Conservation (phyloP, 2,888 invertebrate genomes). For the Drosophila setosimentum region DNA sequence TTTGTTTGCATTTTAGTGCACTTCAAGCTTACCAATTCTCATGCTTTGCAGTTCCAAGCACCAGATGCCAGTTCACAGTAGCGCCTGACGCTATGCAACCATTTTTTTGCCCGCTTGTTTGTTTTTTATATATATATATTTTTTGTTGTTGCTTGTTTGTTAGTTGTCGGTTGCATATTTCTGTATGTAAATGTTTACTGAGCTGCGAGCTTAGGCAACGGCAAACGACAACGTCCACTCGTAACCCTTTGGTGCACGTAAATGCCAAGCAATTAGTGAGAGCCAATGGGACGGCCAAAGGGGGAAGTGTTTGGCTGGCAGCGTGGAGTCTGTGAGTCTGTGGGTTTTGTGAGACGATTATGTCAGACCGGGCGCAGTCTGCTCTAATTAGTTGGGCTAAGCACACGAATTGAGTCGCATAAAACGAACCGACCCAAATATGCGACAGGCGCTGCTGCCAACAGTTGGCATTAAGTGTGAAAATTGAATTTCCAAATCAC, state of each 20-base stretch:
- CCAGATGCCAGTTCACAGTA: slow-evolving; percentile 23
- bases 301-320: neutral
- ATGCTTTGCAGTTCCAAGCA: neutral
- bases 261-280: slow-evolving; percentile 75
- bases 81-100: slow-evolving; percentile 66
- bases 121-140: slow-evolving; percentile 41
- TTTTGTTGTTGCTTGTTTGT: slow-evolving; percentile 48
- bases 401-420: slow-evolving; percentile 69
- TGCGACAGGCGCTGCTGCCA: slow-evolving; percentile 16
- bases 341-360: slow-evolving; percentile 31
- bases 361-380: slow-evolving; percentile 50
- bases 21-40: slow-evolving; percentile 42
- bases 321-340: neutral
- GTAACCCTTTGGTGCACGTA: slow-evolving; percentile 62
- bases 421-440: slow-evolving; percentile 29
- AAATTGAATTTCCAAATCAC: slow-evolving; percentile 80
- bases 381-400: slow-evolving; percentile 74
- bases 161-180: slow-evolving; percentile 74
- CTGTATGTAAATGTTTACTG: slow-evolving; percentile 72
- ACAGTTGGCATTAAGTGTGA: slow-evolving; percentile 77
- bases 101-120: slow-evolving; percentile 40
- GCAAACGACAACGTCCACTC: slow-evolving; percentile 48
- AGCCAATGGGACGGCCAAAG: slow-evolving; percentile 10
- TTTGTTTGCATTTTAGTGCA: slow-evolving; percentile 61
- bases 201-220: slow-evolving; percentile 38